Evolutionary conservation across 2,888 invertebrate species (phyloP), one percentile per base, ranked within the genome.

Genomic region (Pilophorus perplexus): DNA sequence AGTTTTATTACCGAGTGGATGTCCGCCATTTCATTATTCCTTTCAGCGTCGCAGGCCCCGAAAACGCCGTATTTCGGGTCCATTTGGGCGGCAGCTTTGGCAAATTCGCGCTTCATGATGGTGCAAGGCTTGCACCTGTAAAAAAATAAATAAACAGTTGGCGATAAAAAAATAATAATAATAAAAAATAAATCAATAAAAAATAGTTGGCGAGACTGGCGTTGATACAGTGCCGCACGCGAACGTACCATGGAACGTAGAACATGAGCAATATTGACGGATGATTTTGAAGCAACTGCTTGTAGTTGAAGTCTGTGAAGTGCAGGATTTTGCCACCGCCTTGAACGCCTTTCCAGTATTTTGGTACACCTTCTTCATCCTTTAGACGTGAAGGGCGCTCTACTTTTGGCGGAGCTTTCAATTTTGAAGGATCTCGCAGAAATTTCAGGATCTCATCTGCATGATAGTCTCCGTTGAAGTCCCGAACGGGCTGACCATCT

Each of bases 21-120:
- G 57, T 83, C 81, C 0, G 84, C 82, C 1, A 84, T 77, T 64
- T 80, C 79, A 0, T 80, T 77, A 72, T 87, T 85, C 42, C 80
- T 79, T 0, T 85, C 83, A 8, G 86, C 87, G 75, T 90, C 89
- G 0, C 89, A 78, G 22, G 86, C 84, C 4, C 84, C 82, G 1
- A 83, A 74, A 42, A 77, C 76, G 0, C 79, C 75, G 14, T 44
- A n/a, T 25, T 44, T 27, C n/a, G 23, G 10, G 46, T 16, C 27
- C 14, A 66, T 4, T 3, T 33, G 20, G 14, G 23, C 14, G 2
- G 66, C 66, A 3, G 66, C 66, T 48, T 48, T 23, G 23, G 38
- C 66, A 27, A 52, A 44, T 22, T 57, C 66, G 6, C 48, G 37
- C 33, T 66, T 66, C 66, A 66, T 12, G 22, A 37, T 22, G 2